These are phyloP conservation scores for Cecidostiba fungosa DNA, from an alignment of 2,888 invertebrate species.

Conservation along the genomic window DNA sequence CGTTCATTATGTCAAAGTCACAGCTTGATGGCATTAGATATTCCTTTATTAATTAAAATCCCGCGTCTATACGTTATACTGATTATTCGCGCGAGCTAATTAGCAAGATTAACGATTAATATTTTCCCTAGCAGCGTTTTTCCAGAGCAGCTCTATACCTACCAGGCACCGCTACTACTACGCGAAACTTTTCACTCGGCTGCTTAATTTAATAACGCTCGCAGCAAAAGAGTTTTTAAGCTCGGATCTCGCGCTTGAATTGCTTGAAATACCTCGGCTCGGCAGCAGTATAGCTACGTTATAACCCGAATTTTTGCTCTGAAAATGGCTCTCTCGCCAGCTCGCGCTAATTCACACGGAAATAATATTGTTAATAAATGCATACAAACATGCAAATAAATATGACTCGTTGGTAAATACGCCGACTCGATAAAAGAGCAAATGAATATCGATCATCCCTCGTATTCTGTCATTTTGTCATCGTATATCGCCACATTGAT, in stretches of 20 bases:
- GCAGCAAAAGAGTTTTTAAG: slow-evolving; percentile 20
- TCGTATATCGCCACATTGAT: too few species aligned
- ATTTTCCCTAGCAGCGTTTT: slow-evolving; percentile 18
- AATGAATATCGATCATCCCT: too few species aligned
- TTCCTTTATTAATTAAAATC: slow-evolving; percentile 46
- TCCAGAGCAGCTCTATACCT: neutral
- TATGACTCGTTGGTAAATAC: neutral
- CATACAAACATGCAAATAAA: neutral
- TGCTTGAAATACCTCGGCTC: neutral
- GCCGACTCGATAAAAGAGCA: neutral
- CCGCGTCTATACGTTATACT: neutral
- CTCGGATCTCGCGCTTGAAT: slow-evolving; percentile 13
- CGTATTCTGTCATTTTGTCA: too few species aligned
- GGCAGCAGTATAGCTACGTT: neutral
- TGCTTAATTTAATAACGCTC: slow-evolving; percentile 60
- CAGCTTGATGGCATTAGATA: neutral
- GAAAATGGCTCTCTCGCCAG: neutral
- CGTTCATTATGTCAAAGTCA: slow-evolving; percentile 17
- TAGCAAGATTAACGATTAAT: slow-evolving; percentile 48
- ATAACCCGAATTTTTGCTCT: neutral
- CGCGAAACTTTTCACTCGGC: slow-evolving; percentile 54
- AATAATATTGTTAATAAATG: neutral
- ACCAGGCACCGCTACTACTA: neutral
- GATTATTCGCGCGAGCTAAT: slow-evolving; percentile 43
- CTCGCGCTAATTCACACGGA: neutral